A percentile compares a stretch with the other conserved stretches of the same genome.
phyloP scores from a whole-genome alignment of 2,797 vertebrate genomes.

The Crocidura indochinensis region DNA sequence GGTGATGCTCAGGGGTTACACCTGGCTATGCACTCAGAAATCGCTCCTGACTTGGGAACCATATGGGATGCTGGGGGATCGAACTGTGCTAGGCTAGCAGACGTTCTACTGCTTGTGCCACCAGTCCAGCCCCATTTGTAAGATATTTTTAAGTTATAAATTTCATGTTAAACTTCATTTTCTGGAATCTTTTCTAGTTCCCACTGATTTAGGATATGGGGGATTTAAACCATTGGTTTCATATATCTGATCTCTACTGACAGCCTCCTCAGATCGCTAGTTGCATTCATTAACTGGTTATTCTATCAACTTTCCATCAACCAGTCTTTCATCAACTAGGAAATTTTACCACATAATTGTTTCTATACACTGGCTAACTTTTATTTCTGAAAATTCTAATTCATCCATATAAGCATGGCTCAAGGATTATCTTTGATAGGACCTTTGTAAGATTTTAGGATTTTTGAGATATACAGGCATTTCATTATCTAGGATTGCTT shows the following conservation, averaged over 20 bases:
- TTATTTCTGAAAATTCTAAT: background rate
- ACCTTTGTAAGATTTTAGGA: background rate
- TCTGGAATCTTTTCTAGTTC: background rate
- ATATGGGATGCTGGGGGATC: too few species aligned
- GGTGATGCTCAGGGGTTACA: too few species aligned
- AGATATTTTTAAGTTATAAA: too few species aligned
- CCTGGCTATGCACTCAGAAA: too few species aligned
- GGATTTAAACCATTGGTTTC: accelerated
- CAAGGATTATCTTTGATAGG: background rate
- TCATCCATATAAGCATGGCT: background rate
- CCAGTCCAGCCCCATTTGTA: too few species aligned
- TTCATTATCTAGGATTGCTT: background rate
- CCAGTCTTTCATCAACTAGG: too few species aligned
- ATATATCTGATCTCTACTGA: background rate
- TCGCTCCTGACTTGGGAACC: too few species aligned
- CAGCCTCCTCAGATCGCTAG: accelerated
- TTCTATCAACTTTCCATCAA: too few species aligned
- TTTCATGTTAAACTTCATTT: accelerated
- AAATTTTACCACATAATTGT: accelerated
- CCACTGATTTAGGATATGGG: accelerated
- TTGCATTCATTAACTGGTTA: accelerated
- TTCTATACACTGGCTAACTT: accelerated
- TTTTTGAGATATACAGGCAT: accelerated
- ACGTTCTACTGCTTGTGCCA: too few species aligned
- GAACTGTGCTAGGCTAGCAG: too few species aligned